Percentiles rank a stretch among this genome's conserved stretches.
Conservation (phyloP, 2,888 invertebrate species). For the Torymus aiolomorphi region DNA sequence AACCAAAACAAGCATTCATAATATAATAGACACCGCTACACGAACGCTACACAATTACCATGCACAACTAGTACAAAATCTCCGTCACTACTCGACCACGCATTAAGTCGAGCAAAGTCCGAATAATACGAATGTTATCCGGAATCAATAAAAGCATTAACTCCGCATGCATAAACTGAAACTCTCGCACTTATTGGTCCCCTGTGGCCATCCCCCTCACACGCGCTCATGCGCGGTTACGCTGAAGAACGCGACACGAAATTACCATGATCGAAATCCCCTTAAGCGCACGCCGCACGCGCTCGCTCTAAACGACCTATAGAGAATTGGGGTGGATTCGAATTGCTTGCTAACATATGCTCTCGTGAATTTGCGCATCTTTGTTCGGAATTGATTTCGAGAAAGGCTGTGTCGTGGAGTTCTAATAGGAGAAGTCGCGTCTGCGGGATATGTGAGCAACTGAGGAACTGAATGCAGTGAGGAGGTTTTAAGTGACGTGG, state of each 20-base stretch:
- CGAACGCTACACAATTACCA: too few relatives aligned
- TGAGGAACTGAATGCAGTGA: too few relatives aligned
- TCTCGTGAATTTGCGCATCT: conserved; percentile 40
- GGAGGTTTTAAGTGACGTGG: too few relatives aligned
- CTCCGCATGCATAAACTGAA: conserved; percentile 34
- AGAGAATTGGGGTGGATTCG: conserved; percentile 27
- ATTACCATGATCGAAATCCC: conserved; percentile 47
- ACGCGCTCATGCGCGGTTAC: conserved; percentile 2
- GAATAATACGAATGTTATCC: not conserved
- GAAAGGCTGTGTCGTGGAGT: too few relatives aligned
- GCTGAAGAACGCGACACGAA: conserved; percentile 29
- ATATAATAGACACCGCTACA: too few relatives aligned
- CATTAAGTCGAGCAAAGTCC: too few relatives aligned
- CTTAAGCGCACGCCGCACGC: conserved; percentile 20
- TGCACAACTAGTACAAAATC: too few relatives aligned
- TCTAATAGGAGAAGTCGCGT: too few relatives aligned
- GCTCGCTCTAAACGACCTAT: conserved; percentile 27
- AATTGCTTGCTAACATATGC: conserved; percentile 48
- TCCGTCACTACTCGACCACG: too few relatives aligned
- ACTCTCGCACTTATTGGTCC: conserved; percentile 40
- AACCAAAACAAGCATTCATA: too few relatives aligned
- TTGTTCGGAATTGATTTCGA: conserved; percentile 24
- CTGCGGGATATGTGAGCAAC: too few relatives aligned
- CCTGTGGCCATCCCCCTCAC: conserved; percentile 18
- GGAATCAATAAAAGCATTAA: conserved; percentile 30